Percentiles rank a stretch among this genome's conserved stretches.
These are phyloP conservation scores for Caenorhabditis angaria DNA, from an alignment of 2,888 invertebrate species.

Conservation along the genomic window DNA sequence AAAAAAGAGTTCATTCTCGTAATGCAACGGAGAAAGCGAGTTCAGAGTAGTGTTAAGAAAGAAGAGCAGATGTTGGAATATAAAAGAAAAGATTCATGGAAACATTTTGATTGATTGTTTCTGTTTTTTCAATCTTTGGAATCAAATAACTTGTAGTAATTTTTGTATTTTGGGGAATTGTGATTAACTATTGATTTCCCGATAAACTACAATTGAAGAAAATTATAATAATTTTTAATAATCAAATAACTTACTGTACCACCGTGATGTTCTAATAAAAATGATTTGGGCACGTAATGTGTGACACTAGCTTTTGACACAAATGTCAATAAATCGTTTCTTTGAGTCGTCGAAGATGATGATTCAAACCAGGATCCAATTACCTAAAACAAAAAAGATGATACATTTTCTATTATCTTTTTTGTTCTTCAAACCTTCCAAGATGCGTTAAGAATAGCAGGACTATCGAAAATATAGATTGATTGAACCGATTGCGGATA, in stretches of 20 bases:
- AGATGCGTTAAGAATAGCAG: conserved; percentile 61
- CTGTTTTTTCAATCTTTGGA: too few relatives aligned
- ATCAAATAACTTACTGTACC: conserved; percentile 54
- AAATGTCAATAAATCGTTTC: conserved; percentile 41
- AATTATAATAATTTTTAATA: too few relatives aligned
- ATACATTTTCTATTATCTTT: not conserved
- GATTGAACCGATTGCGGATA: conserved; percentile 60
- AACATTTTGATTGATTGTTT: conserved; percentile 14
- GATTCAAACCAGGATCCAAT: conserved; percentile 56
- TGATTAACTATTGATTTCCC: too few relatives aligned
- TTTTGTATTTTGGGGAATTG: too few relatives aligned
- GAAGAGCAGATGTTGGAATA: conserved; percentile 14
- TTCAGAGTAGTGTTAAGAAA: conserved; percentile 40
- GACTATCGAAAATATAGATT: conserved; percentile 62
- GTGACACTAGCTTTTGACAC: conserved; percentile 48
- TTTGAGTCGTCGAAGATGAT: conserved; percentile 36
- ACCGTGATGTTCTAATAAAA: conserved; percentile 57
- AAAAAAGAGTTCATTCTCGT: conserved; percentile 43
- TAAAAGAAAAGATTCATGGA: conserved; percentile 31
- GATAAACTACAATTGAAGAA: too few relatives aligned
- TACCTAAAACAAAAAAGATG: conserved; percentile 39
- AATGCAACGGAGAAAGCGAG: conserved; percentile 22
- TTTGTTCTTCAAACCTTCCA: conserved; percentile 54
- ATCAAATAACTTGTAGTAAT: too few relatives aligned
- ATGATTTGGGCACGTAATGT: conserved; percentile 53